Evolutionary conservation across 2,797 vertebrate genomes (phyloP), one percentile per base, ranked within the genome.

Genomic region (Cynodonichthys magdalenae): DNA sequence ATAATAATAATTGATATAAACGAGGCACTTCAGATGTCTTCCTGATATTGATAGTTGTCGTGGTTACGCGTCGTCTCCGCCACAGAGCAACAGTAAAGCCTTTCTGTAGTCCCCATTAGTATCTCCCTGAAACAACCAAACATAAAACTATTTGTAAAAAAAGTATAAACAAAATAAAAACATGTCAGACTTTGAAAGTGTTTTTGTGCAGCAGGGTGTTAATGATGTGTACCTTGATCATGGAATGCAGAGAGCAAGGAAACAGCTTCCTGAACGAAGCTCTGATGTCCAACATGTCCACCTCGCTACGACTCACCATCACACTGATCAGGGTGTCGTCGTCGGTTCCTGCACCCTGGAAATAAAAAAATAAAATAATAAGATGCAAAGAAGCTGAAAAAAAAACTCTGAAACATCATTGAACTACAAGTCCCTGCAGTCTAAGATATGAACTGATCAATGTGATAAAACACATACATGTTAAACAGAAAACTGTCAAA

Each of bases 261-360:
- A 95, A 98, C 87, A 94, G 81, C 83, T 80, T 96, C 76, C 96
- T 92, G 74, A 95, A 95, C 47, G 95, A 89, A 31, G 78, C 59
- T 71, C 95, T 93, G 66, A 98, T 94, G 85, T 98, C 95, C 86
- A 96, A 20, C 86, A 99, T 71, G 88, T 99, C 97, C 8, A 95
- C 85, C 86, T 99, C 97, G 34, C 96, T 94, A 72, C 97, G 95
- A 45, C 92, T 94, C 72, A 92, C 96, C 92, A 99, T 91, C 74
- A 95, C 91, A 77, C 96, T 92, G 70, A 97, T 96, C 88, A 99
- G 82, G 9, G 95, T 97, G 10, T 94, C 66, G 58, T 99, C 97
- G 46, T 98, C 95, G 0, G 97, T 98, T 18, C 97, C 97, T 0
- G 80, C 81, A 2, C 97, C 97, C 94, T 94, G 79, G 15, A 47